phyloP scores from a whole-genome alignment of 2,888 invertebrate genomes.

The Biston betularia region DNA sequence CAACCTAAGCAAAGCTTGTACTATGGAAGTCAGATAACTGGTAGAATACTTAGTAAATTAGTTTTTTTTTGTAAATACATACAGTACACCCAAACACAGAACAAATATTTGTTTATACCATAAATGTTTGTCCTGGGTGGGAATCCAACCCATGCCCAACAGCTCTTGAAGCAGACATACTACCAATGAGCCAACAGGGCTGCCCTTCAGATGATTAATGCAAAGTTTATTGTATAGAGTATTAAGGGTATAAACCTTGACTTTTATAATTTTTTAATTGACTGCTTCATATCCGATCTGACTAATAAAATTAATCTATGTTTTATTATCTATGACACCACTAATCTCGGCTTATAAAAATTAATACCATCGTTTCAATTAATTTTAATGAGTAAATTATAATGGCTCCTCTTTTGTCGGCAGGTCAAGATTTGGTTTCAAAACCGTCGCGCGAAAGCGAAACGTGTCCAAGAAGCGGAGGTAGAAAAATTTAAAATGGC shows the following conservation, averaged over 20 bases:
- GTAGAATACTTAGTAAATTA: too few relatives aligned
- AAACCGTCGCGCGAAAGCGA: conserved; percentile 98
- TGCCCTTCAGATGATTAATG: too few relatives aligned
- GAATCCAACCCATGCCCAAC: too few relatives aligned
- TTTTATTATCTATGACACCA: conserved; percentile 10
- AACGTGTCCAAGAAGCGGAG: conserved; percentile 98
- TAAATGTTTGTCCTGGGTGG: too few relatives aligned
- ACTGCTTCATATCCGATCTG: conserved; percentile 12
- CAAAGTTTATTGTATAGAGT: too few relatives aligned
- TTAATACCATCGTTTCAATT: conserved; percentile 11
- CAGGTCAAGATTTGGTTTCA: conserved; percentile 97
- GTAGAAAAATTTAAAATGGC: conserved; percentile 97
- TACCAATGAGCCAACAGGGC: too few relatives aligned
- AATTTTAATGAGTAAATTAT: conserved; percentile 14
- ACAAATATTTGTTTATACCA: too few relatives aligned
- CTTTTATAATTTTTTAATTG: conserved; percentile 11
- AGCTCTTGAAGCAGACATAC: too few relatives aligned
- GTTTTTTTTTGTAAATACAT: too few relatives aligned
- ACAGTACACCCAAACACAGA: too few relatives aligned
- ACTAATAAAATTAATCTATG: conserved; percentile 13
- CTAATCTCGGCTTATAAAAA: conserved; percentile 14
- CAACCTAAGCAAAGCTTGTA: too few relatives aligned
- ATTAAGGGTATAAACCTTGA: conserved; percentile 10
- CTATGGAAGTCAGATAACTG: too few relatives aligned
- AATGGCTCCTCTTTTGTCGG: conserved; percentile 62